Base-by-base conservation (phyloP, 1,140 invertebrate species). In the Latrodectus geometricus region DNA sequence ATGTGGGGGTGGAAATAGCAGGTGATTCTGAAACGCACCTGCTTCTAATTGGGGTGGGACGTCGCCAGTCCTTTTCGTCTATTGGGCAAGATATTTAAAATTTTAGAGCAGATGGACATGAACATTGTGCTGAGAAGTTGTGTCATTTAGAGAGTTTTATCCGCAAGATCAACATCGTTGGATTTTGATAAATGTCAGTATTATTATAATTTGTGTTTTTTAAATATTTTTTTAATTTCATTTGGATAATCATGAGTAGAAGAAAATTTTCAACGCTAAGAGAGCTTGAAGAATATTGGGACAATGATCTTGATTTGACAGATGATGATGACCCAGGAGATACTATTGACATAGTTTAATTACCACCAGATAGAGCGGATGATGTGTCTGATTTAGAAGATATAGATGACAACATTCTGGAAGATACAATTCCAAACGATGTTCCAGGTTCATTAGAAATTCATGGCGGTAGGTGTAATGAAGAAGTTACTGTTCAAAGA, bases 251-350 rank as follows among this genome's bases (percentile, higher is more conserved):
- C n/a, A n/a, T n/a, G n/a, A n/a, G n/a, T n/a, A n/a, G n/a, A n/a
- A n/a, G n/a, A 75, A 75, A 75, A 75, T 75, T 75, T 75, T 75
- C 73, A 75, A 75, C 73, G 73, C 73, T 75, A 75, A 75, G 73
- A 75, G 73, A 75, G 73, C 73, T 75, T 75, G 73, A 75, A 75
- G 73, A 75, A 75, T 75, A 75, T 75, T 75, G 73, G 73, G 73
- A 75, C 73, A 75, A 75, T 75, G 73, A 75, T 75, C 73, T 75
- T 75, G 73, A 75, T 75, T 75, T 75, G 73, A 75, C 73, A 75
- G 73, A 75, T 54, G 73, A 75, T 75, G 73, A 75, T 75, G 73
- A 75, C 73, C 73, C 73, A 75, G 73, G 73, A 75, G 73, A 50
- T 75, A 75, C 73, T 75, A 75, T 75, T 75, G 73, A 54, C 73